Evolutionary conservation across 2,797 vertebrate genomes (phyloP), one percentile per base, ranked within the genome.

Genomic region (Lophotriccus pileatus): DNA sequence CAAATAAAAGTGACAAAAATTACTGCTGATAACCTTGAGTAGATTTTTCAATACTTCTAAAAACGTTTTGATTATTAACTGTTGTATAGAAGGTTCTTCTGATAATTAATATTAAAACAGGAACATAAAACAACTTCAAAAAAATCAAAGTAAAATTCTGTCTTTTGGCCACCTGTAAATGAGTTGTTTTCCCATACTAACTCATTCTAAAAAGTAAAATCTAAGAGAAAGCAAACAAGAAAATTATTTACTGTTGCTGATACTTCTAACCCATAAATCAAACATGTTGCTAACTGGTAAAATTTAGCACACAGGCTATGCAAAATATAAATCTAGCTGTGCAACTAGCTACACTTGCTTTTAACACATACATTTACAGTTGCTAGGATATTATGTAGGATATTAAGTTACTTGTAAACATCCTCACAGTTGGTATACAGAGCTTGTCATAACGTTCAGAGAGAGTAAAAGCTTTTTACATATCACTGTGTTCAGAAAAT

Each of bases 391-490:
- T 92, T 53, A 91, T 59, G 76, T 70, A 90, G 67, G 56, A 55
- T 96, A 95, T 94, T 94, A 96, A 94, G 46, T 90, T 95, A 89
- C 89, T 94, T 75, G 69, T 94, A 97, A 96, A 97, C 93, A 95
- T 94, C 91, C 79, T 96, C 90, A 70, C 69, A 69, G 36, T 72
- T 53, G 77, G 73, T 80, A 84, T 49, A 90, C 43, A 87, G 60
- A 77, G n/a, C 79, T 53, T 87, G 82, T 52, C 68, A 89, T 64
- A 93, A 86, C 72, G 89, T 46, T 87, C 50, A 93, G 62, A 87
- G 69, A 81, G 78, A 93, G 18, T 93, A 72, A 77, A 91, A 95
- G 46, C 78, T 95, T 85, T 80, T 93, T 47, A 50, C 24, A 63
- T 13, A 88, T 52, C 89, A 88, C 59, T 83, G 7, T 16, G 64